Conservation (phyloP, 2,888 invertebrate genomes). For the Harmothoe impar region DNA sequence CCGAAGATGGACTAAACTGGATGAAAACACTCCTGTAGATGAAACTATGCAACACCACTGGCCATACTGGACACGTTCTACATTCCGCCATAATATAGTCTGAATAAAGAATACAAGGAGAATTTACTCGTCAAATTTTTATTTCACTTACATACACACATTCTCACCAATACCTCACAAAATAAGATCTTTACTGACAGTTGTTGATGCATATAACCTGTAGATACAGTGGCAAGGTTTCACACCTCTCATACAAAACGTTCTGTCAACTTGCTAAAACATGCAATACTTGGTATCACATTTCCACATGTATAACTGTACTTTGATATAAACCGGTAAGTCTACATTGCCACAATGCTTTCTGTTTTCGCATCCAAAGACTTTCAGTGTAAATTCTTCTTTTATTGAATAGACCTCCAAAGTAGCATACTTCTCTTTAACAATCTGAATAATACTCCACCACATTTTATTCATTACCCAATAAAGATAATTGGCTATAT, state of each 20-base stretch:
- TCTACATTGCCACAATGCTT: too few species aligned
- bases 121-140: constrained; percentile 20
- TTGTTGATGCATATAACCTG: not conserved
- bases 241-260: not conserved
- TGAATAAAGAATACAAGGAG: not conserved
- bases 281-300: constrained; percentile 17
- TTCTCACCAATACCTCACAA: constrained; percentile 1
- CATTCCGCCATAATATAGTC: too few species aligned
- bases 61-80: too few species aligned
- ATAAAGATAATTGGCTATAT: not conserved
- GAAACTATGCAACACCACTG: too few species aligned
- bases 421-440: not conserved
- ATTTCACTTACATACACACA: constrained; percentile 47
- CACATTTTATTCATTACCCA: not conserved
- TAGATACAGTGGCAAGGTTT: not conserved
- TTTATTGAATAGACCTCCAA: not conserved
- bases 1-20: constrained; percentile 49
- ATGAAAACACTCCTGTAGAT: constrained; percentile 3
- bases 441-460: not conserved
- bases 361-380: too few species aligned
- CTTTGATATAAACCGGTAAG: too few species aligned
- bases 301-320: not conserved
- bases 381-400: too few species aligned
- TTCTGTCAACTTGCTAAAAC: not conserved
- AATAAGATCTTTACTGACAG: not conserved